Conservation (phyloP, 2,888 invertebrate species). For the Spisula subtruncata region DNA sequence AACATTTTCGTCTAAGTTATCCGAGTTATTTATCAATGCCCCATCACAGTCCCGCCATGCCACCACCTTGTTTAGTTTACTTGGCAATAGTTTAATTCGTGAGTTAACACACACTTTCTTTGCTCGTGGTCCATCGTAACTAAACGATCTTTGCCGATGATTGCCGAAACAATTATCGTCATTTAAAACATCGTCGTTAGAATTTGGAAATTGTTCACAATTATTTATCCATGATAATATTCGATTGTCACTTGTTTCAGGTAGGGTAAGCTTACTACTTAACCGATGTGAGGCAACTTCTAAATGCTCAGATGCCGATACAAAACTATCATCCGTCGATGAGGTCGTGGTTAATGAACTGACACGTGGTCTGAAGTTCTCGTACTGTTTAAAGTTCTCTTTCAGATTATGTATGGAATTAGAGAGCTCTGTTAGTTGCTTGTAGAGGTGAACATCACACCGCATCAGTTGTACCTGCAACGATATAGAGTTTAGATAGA, state of each 20-base stretch:
- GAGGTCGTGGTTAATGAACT: constrained; percentile 21
- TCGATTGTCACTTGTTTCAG: not conserved
- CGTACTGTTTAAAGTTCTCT: constrained; percentile 1
- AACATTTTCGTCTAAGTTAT: not conserved
- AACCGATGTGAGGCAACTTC: not conserved
- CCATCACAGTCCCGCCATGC: too few relatives aligned
- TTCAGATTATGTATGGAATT: constrained; percentile 10
- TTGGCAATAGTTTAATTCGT: too few relatives aligned
- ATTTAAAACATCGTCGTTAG: not conserved
- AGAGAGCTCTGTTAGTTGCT: constrained; percentile 24
- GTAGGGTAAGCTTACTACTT: not conserved
- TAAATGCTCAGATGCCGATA: constrained; percentile 25
- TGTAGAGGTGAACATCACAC: constrained; percentile 37
- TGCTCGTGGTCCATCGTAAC: not conserved
- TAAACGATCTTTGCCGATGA: constrained; percentile 3
- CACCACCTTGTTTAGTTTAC: too few relatives aligned
- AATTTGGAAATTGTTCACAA: not conserved
- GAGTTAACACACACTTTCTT: too few relatives aligned
- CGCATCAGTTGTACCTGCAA: constrained; percentile 38
- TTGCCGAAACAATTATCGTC: not conserved
- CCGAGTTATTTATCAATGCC: not conserved
- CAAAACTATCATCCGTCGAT: constrained; percentile 19
- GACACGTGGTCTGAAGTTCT: not conserved
- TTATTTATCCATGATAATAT: constrained; percentile 26
- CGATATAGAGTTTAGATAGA: too few relatives aligned